Evolutionary conservation across 2,888 invertebrate species (phyloP).

Genomic region (Tenthredo mesomela): DNA sequence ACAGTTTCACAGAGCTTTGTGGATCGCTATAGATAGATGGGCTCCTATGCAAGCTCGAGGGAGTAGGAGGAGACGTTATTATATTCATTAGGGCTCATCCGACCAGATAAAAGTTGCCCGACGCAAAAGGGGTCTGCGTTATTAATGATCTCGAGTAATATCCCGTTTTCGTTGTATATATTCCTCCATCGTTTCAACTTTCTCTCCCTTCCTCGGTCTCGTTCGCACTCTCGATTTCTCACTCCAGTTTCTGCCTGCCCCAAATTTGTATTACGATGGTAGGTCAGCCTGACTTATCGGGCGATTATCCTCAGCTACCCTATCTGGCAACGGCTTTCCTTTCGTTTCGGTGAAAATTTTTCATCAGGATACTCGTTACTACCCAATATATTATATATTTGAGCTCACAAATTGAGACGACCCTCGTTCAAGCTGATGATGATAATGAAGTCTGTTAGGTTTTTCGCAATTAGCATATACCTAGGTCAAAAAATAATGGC

Average conservation of each 20-base stretch:
- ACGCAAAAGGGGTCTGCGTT: conserved; percentile 62
- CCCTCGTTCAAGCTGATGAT: conserved; percentile 22
- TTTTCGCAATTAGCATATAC: conserved; percentile 20
- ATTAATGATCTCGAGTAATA: conserved; percentile 60
- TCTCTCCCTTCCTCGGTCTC: neutral
- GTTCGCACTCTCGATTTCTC: conserved; percentile 12
- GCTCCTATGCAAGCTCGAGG: conserved; percentile 45
- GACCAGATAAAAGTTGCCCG: conserved; percentile 67
- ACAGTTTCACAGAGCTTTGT: conserved; percentile 43
- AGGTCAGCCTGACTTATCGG: conserved; percentile 62
- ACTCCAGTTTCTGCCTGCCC: conserved; percentile 54
- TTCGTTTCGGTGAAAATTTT: conserved; percentile 13
- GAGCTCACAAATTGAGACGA: neutral
- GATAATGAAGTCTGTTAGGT: neutral
- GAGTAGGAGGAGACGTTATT: conserved; percentile 60
- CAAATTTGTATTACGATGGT: conserved; percentile 64
- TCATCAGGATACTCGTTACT: neutral
- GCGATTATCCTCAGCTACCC: conserved; percentile 64
- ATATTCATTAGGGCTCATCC: conserved; percentile 68
- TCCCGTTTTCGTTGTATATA: conserved; percentile 49
- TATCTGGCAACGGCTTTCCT: neutral
- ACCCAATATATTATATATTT: neutral
- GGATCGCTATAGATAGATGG: conserved; percentile 36
- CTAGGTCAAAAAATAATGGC: neutral
- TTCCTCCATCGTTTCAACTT: conserved; percentile 2